A percentile compares a stretch with the other conserved stretches of the same genome.
These are phyloP conservation scores for Phorcus lineatus DNA, from an alignment of 2,888 invertebrate species.

Conservation along the genomic window DNA sequence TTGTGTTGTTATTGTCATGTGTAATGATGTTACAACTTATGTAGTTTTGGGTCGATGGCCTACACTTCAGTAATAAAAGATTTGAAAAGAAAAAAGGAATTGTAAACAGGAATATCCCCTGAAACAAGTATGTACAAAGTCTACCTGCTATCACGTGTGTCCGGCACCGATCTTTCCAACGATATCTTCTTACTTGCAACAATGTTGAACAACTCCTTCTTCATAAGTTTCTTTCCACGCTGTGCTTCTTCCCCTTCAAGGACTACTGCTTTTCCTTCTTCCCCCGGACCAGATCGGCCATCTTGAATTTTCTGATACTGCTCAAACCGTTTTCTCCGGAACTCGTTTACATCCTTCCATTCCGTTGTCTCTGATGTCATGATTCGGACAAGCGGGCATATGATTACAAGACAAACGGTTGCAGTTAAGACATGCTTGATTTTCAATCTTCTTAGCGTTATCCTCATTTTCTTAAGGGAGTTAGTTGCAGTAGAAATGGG, in stretches of 20 bases:
- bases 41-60: no score
- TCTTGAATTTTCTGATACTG: constrained; percentile 53
- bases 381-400: not conserved
- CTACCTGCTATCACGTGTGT: constrained; percentile 78
- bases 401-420: not conserved
- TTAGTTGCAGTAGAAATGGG: not conserved
- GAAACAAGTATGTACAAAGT: no score
- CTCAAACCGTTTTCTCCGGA: constrained; percentile 44
- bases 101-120: no score
- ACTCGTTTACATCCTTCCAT: no score
- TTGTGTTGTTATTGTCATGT: no score
- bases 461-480: not conserved
- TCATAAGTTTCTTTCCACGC: constrained; percentile 82
- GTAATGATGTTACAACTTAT: no score
- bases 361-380: not conserved
- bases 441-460: not conserved
- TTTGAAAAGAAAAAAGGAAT: no score
- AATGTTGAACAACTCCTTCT: constrained; percentile 90
- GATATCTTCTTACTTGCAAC: constrained; percentile 91
- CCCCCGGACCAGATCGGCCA: constrained; percentile 70
- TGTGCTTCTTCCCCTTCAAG: constrained; percentile 78
- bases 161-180: constrained; percentile 86
- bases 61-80: no score
- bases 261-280: constrained; percentile 65
- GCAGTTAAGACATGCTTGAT: not conserved